A percentile compares a stretch with the other conserved stretches of the same genome.
Evolutionary conservation across 1,140 invertebrate genomes (phyloP).

Genomic region (Drosophila mojavensis): DNA sequence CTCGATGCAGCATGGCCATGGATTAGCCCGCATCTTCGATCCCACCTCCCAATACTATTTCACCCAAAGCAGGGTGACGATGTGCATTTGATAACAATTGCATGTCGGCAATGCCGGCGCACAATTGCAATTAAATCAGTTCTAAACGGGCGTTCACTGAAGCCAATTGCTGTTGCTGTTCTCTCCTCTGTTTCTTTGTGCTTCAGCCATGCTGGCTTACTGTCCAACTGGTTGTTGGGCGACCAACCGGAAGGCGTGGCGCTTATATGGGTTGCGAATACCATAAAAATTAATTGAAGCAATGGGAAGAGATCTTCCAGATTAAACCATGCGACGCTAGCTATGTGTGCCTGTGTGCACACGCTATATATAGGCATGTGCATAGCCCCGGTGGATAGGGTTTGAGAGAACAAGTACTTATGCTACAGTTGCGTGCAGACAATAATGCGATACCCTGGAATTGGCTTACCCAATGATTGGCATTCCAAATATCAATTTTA

Average conservation of each 20-base stretch:
- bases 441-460: slow-evolving; percentile 13
- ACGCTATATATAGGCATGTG: not conserved
- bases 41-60: slow-evolving; percentile 26
- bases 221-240: no score
- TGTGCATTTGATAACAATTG: slow-evolving; percentile 70
- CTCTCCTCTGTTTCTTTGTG: slow-evolving; percentile 39
- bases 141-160: slow-evolving; percentile 66
- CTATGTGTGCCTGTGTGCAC: slow-evolving; percentile 1
- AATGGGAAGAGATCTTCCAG: slow-evolving; percentile 59
- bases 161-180: slow-evolving; percentile 49
- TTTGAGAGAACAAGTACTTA: not conserved
- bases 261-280: slow-evolving; percentile 66
- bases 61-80: slow-evolving; percentile 40
- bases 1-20: slow-evolving; percentile 16
- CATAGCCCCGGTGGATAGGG: not conserved
- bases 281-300: slow-evolving; percentile 68
- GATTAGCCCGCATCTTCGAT: slow-evolving; percentile 71
- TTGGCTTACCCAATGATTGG: not conserved
- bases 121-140: slow-evolving; percentile 80
- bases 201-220: slow-evolving; percentile 53
- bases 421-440: slow-evolving; percentile 1
- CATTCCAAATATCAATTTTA: no score
- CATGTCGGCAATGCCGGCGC: slow-evolving; percentile 57
- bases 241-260: slow-evolving; percentile 30
- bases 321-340: slow-evolving; percentile 40